phyloP scores from a whole-genome alignment of 1,140 invertebrate species.

The Leptoteleia sp. region DNA sequence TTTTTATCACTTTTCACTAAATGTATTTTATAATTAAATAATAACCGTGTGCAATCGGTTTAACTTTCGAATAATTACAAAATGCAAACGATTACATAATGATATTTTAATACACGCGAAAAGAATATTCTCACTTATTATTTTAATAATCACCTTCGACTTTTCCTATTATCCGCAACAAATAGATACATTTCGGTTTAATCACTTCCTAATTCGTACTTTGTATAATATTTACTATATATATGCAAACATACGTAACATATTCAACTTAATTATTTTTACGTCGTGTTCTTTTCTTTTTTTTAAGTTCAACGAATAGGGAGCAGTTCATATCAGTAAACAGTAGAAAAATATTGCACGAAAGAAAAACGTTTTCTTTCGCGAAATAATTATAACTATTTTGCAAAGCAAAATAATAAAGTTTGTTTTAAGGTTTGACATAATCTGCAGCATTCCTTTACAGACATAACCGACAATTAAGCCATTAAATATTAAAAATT shows the following conservation, averaged over 20 bases:
- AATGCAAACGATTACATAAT: constrained; percentile 35
- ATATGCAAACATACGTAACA: background rate
- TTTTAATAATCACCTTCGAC: constrained; percentile 53
- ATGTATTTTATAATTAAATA: constrained; percentile 29
- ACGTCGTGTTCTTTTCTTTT: too few relatives aligned
- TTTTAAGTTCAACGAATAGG: constrained; percentile 10
- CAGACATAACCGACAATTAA: too few relatives aligned
- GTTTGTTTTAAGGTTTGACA: too few relatives aligned
- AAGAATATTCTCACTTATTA: constrained; percentile 61
- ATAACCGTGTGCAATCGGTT: constrained; percentile 10
- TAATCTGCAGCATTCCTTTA: too few relatives aligned
- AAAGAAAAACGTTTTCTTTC: too few relatives aligned
- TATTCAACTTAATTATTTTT: constrained; percentile 28
- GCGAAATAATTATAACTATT: too few relatives aligned
- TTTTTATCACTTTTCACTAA: too few relatives aligned
- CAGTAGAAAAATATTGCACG: constrained; percentile 3
- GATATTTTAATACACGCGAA: constrained; percentile 56
- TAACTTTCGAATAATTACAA: constrained; percentile 50
- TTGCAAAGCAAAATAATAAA: too few relatives aligned
- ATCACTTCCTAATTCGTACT: constrained; percentile 46
- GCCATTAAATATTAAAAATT: too few relatives aligned
- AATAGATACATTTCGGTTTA: constrained; percentile 43
- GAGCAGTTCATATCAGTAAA: constrained; percentile 13
- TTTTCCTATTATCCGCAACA: constrained; percentile 40
- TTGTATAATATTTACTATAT: constrained; percentile 2